Percentiles rank a stretch among this genome's conserved stretches.
phyloP scores from a whole-genome alignment of 2,113 vertebrate genomes.

The Delphinus delphis region DNA sequence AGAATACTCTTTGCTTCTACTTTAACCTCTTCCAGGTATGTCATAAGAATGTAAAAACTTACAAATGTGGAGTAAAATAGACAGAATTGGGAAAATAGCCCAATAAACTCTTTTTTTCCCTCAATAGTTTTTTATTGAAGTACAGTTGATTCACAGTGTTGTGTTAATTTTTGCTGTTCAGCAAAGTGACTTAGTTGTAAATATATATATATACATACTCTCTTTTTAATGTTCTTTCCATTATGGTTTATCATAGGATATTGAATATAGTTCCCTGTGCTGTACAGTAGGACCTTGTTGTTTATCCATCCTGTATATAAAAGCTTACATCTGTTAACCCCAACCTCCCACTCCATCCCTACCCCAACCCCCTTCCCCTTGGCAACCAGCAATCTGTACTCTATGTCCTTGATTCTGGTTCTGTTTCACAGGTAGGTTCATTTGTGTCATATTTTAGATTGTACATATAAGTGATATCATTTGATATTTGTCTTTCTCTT shows the following conservation, averaged over 20 bases:
- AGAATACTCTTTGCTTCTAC: background rate
- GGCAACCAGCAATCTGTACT: background rate
- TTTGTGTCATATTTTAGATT: background rate
- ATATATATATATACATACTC: background rate
- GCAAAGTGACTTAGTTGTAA: background rate
- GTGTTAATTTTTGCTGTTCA: background rate
- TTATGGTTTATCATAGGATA: background rate
- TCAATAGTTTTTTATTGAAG: background rate
- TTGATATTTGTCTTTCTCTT: too few species aligned
- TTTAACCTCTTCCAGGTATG: conserved; percentile 57
- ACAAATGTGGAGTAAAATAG: background rate
- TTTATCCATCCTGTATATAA: too few species aligned
- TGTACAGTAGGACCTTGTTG: too few species aligned
- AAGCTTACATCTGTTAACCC: too few species aligned
- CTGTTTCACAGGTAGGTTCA: background rate
- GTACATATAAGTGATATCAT: too few species aligned
- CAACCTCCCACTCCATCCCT: background rate
- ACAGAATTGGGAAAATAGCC: background rate
- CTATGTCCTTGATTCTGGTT: background rate
- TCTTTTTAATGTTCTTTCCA: background rate
- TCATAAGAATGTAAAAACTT: background rate
- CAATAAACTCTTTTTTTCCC: background rate
- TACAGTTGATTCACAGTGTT: background rate
- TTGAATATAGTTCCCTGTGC: background rate
- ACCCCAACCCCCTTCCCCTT: background rate